phyloP scores from a whole-genome alignment of 1,140 invertebrate species.

The Himalopsyche phryganea region DNA sequence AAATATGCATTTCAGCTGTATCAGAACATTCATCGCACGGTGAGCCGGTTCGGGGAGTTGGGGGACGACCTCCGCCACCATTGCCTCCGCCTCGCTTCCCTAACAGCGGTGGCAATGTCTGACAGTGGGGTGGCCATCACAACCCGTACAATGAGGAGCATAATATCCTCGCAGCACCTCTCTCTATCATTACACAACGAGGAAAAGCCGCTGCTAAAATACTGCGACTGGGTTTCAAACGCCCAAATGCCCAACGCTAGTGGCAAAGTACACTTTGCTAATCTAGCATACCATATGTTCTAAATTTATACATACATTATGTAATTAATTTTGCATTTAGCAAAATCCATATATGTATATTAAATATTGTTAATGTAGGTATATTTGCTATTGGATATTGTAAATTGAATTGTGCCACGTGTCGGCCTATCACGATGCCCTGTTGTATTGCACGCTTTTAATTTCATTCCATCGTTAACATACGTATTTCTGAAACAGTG shows the following conservation, averaged over 20 bases:
- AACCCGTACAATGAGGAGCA: slow-evolving; percentile 42
- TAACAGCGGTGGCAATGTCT: slow-evolving; percentile 62
- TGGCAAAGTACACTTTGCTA: not conserved
- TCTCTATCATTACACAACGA: slow-evolving; percentile 43
- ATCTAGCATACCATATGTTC: slow-evolving; percentile 11
- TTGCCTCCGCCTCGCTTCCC: slow-evolving; percentile 66
- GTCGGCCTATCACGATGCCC: slow-evolving; percentile 29
- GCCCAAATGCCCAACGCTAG: slow-evolving; percentile 42
- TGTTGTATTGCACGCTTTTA: slow-evolving; percentile 28
- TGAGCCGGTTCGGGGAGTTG: slow-evolving; percentile 39
- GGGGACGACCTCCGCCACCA: slow-evolving; percentile 57
- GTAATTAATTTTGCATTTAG: slow-evolving; percentile 25
- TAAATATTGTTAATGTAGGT: slow-evolving; percentile 29
- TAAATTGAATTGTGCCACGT: slow-evolving; percentile 23
- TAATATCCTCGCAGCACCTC: slow-evolving; percentile 44
- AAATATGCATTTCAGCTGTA: slow-evolving; percentile 37
- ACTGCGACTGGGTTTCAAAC: slow-evolving; percentile 51
- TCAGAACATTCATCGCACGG: slow-evolving; percentile 49
- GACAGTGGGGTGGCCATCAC: slow-evolving; percentile 63
- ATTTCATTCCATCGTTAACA: too few species aligned
- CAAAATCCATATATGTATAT: slow-evolving; percentile 22
- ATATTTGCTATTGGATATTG: slow-evolving; percentile 25
- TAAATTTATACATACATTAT: slow-evolving; percentile 27
- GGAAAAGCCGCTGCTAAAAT: slow-evolving; percentile 57
- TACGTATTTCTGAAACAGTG: too few species aligned